A percentile compares a stretch with the other conserved stretches of the same genome.
These are phyloP conservation scores for Chionodraco myersi DNA, from an alignment of 2,113 vertebrate genomes.

Conservation along the genomic window DNA sequence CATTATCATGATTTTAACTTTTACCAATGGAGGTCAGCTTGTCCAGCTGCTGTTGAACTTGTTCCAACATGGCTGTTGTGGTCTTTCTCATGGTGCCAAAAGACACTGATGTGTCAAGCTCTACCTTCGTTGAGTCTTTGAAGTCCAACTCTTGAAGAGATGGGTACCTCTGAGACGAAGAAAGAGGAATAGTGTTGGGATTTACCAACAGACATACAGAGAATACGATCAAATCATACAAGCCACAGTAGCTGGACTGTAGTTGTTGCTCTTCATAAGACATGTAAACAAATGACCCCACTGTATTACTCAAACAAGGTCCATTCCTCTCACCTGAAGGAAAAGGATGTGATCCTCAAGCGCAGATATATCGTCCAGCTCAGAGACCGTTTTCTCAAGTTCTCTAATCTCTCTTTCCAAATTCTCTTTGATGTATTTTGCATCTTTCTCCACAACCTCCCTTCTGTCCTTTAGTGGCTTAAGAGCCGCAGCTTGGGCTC, in stretches of 20 bases:
- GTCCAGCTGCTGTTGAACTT: slow-evolving; percentile 55
- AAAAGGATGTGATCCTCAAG: slow-evolving; percentile 76
- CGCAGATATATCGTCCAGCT: slow-evolving; percentile 14
- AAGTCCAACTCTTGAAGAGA: neutral
- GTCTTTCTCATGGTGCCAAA: slow-evolving; percentile 68
- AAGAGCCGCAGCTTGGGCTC: neutral
- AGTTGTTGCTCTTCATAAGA: neutral
- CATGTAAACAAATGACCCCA: neutral
- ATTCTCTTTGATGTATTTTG: neutral
- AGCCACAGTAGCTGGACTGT: neutral
- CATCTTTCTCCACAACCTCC: slow-evolving; percentile 34
- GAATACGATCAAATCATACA: neutral
- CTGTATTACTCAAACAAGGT: neutral
- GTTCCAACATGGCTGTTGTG: slow-evolving; percentile 7
- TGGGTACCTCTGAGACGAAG: slow-evolving; percentile 57
- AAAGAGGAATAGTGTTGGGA: neutral
- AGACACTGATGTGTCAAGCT: slow-evolving; percentile 62
- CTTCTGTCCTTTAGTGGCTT: slow-evolving; percentile 56
- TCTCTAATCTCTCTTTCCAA: slow-evolving; percentile 56
- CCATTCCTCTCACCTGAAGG: slow-evolving; percentile 70
- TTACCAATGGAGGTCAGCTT: slow-evolving; percentile 68
- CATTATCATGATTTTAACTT: neutral
- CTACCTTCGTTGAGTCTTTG: slow-evolving; percentile 29
- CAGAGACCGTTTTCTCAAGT: slow-evolving; percentile 13
- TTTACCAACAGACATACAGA: neutral